phyloP scores from a whole-genome alignment of 2,888 invertebrate genomes.

The Morinoia aosen region DNA sequence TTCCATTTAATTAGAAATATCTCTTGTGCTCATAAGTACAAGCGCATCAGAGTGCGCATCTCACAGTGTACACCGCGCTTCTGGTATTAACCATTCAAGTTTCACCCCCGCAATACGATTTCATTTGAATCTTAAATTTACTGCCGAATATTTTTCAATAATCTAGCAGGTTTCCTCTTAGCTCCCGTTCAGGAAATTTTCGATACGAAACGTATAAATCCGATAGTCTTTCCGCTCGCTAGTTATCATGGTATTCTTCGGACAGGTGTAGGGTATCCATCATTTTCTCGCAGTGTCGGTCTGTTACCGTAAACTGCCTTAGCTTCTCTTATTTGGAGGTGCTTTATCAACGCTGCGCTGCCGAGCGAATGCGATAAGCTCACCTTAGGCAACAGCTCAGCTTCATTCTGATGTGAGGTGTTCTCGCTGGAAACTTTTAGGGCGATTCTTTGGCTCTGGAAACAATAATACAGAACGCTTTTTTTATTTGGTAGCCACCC shows the following conservation, averaged over 20 bases:
- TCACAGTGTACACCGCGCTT: too few relatives aligned
- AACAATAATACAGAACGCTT: not conserved
- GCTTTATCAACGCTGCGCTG: not conserved
- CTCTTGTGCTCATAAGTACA: too few relatives aligned
- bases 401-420: not conserved
- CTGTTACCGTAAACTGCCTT: not conserved
- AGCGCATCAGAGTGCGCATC: too few relatives aligned
- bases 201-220: not conserved
- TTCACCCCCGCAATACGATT: too few relatives aligned
- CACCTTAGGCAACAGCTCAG: not conserved
- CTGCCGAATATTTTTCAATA: too few relatives aligned
- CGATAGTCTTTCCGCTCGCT: not conserved
- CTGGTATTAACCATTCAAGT: too few relatives aligned
- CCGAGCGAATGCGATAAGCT: slow-evolving; percentile 3
- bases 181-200: too few relatives aligned
- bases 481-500: too few relatives aligned
- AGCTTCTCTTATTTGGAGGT: not conserved
- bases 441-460: not conserved
- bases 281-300: not conserved
- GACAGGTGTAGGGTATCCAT: not conserved
- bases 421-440: not conserved
- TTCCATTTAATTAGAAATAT: too few relatives aligned
- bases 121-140: too few relatives aligned
- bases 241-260: not conserved
- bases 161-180: too few relatives aligned